A percentile compares a stretch with the other conserved stretches of the same genome.
Evolutionary conservation across 2,888 invertebrate genomes (phyloP).

Genomic region (Perizoma affinitatum): DNA sequence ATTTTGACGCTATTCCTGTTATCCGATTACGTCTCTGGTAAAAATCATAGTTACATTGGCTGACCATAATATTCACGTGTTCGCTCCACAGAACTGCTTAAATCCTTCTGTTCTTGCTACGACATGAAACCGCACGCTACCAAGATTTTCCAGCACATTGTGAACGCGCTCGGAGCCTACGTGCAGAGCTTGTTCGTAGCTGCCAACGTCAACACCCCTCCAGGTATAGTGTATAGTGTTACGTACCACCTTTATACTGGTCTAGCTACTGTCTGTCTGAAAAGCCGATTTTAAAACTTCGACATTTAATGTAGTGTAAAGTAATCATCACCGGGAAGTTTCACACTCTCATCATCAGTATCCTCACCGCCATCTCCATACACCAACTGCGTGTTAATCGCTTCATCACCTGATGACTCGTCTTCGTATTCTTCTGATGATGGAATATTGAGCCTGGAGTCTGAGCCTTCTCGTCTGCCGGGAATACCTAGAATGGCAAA

Average conservation of each 20-base stretch:
- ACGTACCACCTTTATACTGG: background rate
- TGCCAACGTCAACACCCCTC: slow-evolving; percentile 84
- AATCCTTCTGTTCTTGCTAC: slow-evolving; percentile 97
- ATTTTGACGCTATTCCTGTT: no score
- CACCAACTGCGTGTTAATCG: slow-evolving; percentile 17
- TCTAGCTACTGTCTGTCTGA: no score
- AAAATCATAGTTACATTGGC: no score
- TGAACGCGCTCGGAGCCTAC: slow-evolving; percentile 96
- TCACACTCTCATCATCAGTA: slow-evolving; percentile 2
- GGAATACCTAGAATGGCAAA: slow-evolving; percentile 1
- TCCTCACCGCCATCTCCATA: slow-evolving; percentile 17
- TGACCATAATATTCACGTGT: no score
- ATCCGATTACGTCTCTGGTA: no score
- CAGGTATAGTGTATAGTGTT: slow-evolving; percentile 57
- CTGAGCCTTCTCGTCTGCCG: slow-evolving; percentile 19
- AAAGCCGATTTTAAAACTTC: no score
- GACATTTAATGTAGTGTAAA: background rate
- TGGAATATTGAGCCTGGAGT: background rate
- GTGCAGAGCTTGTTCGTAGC: slow-evolving; percentile 95
- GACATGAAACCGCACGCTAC: slow-evolving; percentile 97
- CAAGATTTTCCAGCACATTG: slow-evolving; percentile 97
- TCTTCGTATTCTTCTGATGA: background rate
- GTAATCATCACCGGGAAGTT: slow-evolving; percentile 3
- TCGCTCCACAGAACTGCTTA: slow-evolving; percentile 85
- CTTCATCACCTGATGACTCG: slow-evolving; percentile 31